Percentiles rank a stretch among this genome's conserved stretches.
These are phyloP conservation scores for Siderastrea siderea DNA, from an alignment of 92 coral and sea anemone species.

Conservation along the genomic window DNA sequence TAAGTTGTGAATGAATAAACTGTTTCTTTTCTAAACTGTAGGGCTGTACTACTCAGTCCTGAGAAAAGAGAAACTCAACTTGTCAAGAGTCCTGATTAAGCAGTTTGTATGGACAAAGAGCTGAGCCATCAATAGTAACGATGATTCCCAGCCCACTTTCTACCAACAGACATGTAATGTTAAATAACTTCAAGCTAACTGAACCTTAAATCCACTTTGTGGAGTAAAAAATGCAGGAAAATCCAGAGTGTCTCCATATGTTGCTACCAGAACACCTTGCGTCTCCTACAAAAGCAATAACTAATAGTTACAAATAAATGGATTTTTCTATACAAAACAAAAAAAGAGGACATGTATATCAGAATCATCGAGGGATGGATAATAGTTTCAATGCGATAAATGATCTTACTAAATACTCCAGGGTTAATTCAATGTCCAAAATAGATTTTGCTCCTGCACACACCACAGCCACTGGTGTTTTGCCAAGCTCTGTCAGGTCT, in stretches of 20 bases:
- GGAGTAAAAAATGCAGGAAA: constrained; percentile 97
- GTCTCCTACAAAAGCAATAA: constrained; percentile 77
- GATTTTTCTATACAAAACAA: background rate
- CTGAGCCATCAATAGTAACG: too few species aligned
- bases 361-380: background rate
- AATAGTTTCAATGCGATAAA: background rate
- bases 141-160: too few species aligned
- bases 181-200: too few species aligned
- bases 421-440: constrained; percentile 89
- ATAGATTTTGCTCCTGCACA: constrained; percentile 99
- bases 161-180: too few species aligned
- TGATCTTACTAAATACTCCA: constrained; percentile 89
- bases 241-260: constrained; percentile 87
- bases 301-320: background rate
- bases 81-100: too few species aligned
- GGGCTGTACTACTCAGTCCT: too few species aligned
- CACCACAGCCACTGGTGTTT: constrained; percentile 92
- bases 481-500: constrained; percentile 95
- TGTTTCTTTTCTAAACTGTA: too few species aligned
- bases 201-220: constrained; percentile 91
- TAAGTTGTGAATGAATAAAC: too few species aligned
- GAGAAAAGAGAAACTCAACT: too few species aligned
- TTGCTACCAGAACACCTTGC: constrained; percentile 98
- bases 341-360: background rate
- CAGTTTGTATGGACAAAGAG: too few species aligned